Conservation (phyloP, 2,797 vertebrate species). For the Falco naumanni region DNA sequence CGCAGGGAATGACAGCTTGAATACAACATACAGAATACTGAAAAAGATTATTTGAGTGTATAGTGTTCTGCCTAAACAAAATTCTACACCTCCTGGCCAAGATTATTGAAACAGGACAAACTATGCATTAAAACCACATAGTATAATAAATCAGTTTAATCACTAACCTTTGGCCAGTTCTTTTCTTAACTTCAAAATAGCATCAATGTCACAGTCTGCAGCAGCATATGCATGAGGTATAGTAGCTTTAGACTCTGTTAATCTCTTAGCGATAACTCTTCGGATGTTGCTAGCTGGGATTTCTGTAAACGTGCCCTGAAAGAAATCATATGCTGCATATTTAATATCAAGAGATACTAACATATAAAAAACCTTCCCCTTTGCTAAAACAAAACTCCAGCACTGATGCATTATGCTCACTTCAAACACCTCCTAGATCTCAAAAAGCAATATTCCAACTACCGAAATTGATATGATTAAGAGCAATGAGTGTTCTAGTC, state of each 20-base stretch:
- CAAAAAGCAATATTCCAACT: neutral
- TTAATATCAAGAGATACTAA: neutral
- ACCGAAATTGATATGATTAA: neutral
- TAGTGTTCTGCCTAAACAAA: neutral
- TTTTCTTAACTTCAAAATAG: conserved; percentile 86
- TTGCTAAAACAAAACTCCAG: neutral
- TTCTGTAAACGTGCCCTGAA: conserved; percentile 92
- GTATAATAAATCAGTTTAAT: neutral
- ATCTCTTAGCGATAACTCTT: conserved; percentile 92
- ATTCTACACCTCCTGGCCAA: neutral
- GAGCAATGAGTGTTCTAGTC: neutral
- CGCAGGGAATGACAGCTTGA: neutral
- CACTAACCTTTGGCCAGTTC: conserved; percentile 88
- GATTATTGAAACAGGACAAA: neutral
- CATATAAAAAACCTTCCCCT: neutral
- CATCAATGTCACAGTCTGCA: conserved; percentile 89
- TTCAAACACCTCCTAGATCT: neutral
- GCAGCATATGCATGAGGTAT: conserved; percentile 93
- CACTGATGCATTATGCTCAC: neutral
- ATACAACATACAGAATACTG: neutral
- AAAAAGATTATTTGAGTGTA: neutral
- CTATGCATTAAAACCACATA: neutral
- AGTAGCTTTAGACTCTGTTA: conserved; percentile 93
- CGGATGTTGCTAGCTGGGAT: conserved; percentile 90
- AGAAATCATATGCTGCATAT: conserved; percentile 12